These are phyloP conservation scores for Novumbra hubbsi DNA, from an alignment of 2,797 vertebrate genomes.

Conservation along the genomic window DNA sequence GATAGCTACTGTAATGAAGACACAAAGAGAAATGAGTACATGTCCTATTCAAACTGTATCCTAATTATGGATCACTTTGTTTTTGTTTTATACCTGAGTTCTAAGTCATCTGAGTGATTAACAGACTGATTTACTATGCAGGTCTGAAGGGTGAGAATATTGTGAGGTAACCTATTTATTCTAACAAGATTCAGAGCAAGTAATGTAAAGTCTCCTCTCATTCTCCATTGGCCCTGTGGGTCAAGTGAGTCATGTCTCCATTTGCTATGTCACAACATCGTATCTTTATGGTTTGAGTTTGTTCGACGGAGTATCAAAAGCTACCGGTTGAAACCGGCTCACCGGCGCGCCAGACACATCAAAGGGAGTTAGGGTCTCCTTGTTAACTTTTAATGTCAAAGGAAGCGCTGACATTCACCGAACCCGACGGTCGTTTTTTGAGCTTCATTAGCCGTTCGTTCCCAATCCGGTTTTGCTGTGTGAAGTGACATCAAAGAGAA, in stretches of 20 bases:
- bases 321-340: conserved; percentile 47
- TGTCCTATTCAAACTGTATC: background rate
- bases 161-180: background rate
- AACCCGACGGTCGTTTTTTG: conserved; percentile 45
- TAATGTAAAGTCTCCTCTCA: background rate
- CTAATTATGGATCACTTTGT: background rate
- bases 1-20: conserved; percentile 29
- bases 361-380: conserved; percentile 60
- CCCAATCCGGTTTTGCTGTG: conserved; percentile 49
- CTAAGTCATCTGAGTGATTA: background rate
- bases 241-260: background rate
- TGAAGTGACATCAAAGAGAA: conserved; percentile 66
- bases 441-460: conserved; percentile 60
- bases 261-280: background rate
- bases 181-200: background rate
- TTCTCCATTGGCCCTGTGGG: background rate
- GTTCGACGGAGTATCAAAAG: conserved; percentile 62
- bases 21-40: background rate
- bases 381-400: conserved; percentile 62
- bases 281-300: conserved; percentile 52
- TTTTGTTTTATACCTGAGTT: conserved; percentile 6
- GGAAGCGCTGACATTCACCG: conserved; percentile 56
- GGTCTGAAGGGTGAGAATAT: background rate
- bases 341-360: conserved; percentile 57
- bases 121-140: background rate